Evolutionary conservation across 92 coral and sea anemone genomes (phyloP), one percentile per base, ranked within the genome.

Genomic region (Desmophyllum pertusum): DNA sequence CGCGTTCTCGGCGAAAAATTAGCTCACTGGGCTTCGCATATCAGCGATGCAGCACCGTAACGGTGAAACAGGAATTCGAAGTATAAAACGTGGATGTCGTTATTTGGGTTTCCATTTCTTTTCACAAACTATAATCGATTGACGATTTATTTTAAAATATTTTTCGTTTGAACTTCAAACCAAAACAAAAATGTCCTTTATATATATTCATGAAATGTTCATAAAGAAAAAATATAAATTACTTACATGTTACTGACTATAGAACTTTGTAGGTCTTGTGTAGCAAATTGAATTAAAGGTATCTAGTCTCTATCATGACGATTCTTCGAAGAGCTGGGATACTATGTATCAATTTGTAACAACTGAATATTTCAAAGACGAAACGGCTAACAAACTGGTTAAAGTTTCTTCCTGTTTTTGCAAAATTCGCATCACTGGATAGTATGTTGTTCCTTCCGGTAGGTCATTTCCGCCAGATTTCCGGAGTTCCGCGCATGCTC

Each of bases 401-500:
- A 14, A 4, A 27, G 25, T 14, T 45, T 6, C 48, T 80, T 80
- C 84, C 77, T 40, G 68, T 69, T 80, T 31, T 27, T 45, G 50
- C 25, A 6, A 37, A 29, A 21, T 33, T 67, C 67, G 76, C 76
- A 68, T 39, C 19, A 80, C 36, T 80, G 76, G 42, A 67, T 64
- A 76, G 84, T 35, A 80, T 80, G 84, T 48, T 80, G 76, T 80
- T 80, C 84, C 84, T 80, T 80, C 84, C 84, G 84, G 67, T 13
- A 19, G 67, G 76, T 80, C 69, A 80, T 50, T 48, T 80, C 84
- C 84, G 75, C 37, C 14, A 21, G 39, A 5, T 48, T 68, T 50
- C 48, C 50, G 76, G 73, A 50, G 83, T 41, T 33, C 18, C 70
- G 38, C 37, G 29, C 42, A 64, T 19, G 21, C 18, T 41, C 30